phyloP scores from a whole-genome alignment of 1,140 invertebrate genomes.

The Caenorhabditis briggsae region DNA sequence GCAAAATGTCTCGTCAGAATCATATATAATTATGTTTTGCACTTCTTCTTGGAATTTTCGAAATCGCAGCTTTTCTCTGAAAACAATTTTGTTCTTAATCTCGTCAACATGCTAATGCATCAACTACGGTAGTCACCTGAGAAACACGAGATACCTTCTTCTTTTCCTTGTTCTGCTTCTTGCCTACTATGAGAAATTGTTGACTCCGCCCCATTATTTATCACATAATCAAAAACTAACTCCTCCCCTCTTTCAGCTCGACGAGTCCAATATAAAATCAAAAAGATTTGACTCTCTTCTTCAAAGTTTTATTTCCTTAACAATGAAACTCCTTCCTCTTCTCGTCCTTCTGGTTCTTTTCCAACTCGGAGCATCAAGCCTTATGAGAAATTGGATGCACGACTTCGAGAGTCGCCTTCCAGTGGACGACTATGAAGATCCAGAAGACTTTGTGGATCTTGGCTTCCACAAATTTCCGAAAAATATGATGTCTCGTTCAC shows the following conservation, averaged over 20 bases:
- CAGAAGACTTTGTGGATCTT: not conserved
- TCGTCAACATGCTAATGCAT: slow-evolving; percentile 4
- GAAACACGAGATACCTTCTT: not conserved
- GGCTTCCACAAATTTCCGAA: not conserved
- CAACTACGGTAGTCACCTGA: slow-evolving; percentile 46
- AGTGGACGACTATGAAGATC: not conserved
- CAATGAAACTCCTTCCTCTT: not conserved
- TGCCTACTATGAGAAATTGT: slow-evolving; percentile 2
- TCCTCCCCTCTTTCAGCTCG: slow-evolving; percentile 25
- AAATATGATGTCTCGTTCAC: not conserved
- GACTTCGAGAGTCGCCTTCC: slow-evolving; percentile 4
- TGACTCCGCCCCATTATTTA: slow-evolving; percentile 33
- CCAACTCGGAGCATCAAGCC: not conserved
- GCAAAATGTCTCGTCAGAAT: not conserved
- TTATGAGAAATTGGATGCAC: slow-evolving; percentile 41
- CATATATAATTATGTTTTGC: slow-evolving; percentile 3
- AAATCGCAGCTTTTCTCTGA: not conserved
- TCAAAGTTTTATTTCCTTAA: not conserved
- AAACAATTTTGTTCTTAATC: not conserved
- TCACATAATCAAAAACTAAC: slow-evolving; percentile 6
- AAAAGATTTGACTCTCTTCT: not conserved
- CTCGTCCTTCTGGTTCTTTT: not conserved
- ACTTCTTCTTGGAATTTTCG: not conserved
- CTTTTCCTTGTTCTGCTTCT: not conserved
- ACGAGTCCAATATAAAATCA: slow-evolving; percentile 24